Percentiles rank a stretch among this genome's conserved stretches.
Conservation (phyloP, 2,797 vertebrate species). For the Premnoplex brunnescens region DNA sequence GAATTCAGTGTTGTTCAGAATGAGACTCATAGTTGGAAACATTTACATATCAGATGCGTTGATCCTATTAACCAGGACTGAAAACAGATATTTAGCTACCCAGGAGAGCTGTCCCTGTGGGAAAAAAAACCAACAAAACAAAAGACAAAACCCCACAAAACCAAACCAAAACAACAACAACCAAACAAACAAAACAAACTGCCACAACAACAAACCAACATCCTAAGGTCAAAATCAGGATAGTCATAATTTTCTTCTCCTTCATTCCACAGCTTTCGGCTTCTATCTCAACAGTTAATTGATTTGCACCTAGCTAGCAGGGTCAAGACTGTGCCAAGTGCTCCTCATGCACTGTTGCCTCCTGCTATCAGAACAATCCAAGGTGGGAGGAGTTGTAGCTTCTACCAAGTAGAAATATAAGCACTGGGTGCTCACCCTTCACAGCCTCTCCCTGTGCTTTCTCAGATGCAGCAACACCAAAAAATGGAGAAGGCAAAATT, state of each 20-base stretch:
- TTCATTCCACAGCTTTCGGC: background rate
- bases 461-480: background rate
- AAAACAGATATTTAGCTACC: background rate
- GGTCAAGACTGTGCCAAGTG: constrained; percentile 7
- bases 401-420: background rate
- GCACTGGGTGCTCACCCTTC: background rate
- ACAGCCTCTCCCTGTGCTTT: background rate
- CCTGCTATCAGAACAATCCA: background rate
- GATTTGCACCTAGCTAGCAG: background rate
- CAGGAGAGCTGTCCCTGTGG: background rate
- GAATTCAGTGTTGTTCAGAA: background rate
- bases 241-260: background rate
- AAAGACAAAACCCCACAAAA: background rate
- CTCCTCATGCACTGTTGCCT: background rate
- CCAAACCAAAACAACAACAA: background rate
- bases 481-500: background rate
- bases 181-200: background rate
- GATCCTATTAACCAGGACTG: background rate
- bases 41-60: background rate
- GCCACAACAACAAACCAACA: background rate
- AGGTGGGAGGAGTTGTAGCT: background rate
- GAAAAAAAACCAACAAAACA: background rate
- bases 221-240: background rate
- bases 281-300: background rate
- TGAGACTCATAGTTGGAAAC: background rate